phyloP scores from a whole-genome alignment of 2,113 vertebrate genomes.

The Lepisosteus oculatus region DNA sequence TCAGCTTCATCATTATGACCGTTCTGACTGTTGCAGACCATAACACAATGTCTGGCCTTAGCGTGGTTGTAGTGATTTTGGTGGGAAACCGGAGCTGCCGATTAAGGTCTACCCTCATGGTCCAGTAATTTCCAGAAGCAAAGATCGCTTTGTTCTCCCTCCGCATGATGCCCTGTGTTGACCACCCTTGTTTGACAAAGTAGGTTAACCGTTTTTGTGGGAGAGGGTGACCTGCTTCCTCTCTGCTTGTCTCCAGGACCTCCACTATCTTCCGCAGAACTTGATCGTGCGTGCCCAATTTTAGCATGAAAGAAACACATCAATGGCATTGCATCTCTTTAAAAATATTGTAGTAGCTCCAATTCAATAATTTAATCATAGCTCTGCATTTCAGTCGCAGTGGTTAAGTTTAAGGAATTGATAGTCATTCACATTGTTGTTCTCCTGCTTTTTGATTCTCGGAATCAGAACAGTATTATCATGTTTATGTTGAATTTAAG shows the following conservation, averaged over 20 bases:
- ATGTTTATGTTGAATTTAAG: too few relatives aligned
- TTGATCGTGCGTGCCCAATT: not conserved
- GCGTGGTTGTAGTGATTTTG: too few relatives aligned
- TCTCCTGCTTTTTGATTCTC: too few relatives aligned
- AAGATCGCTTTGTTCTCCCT: not conserved
- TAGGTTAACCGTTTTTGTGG: not conserved
- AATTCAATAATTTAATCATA: too few relatives aligned
- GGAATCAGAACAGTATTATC: too few relatives aligned
- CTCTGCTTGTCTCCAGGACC: too few relatives aligned
- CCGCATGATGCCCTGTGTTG: not conserved
- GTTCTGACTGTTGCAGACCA: not conserved
- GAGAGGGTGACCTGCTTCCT: not conserved
- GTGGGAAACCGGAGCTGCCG: not conserved
- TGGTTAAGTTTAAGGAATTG: too few relatives aligned
- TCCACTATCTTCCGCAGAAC: conserved; percentile 13
- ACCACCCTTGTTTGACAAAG: not conserved
- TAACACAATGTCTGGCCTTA: not conserved
- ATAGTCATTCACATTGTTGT: too few relatives aligned
- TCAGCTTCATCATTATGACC: not conserved
- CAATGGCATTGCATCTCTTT: too few relatives aligned
- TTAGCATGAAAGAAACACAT: too few relatives aligned
- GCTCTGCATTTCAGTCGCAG: too few relatives aligned
- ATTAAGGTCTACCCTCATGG: not conserved
- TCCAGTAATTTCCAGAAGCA: not conserved
- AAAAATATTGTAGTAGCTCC: too few relatives aligned